Evolutionary conservation across 2,888 invertebrate genomes (phyloP).

Genomic region (Dolichopus griseipennis): DNA sequence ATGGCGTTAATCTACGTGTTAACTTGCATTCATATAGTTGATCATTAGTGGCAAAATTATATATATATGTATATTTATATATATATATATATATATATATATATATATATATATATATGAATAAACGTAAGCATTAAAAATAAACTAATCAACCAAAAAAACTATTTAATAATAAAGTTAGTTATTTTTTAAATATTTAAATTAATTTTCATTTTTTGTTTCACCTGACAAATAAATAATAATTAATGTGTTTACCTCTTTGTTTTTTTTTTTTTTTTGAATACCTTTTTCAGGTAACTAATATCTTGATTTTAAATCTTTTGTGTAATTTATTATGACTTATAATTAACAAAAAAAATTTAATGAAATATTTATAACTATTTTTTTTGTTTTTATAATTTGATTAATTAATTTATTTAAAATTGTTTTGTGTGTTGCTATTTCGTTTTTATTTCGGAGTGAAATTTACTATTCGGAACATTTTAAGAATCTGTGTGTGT

Average conservation of each 20-base stretch:
- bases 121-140: no score
- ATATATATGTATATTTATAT: no score
- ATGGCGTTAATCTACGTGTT: constrained; percentile 5
- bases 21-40: not conserved
- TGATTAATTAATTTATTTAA: constrained; percentile 6
- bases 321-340: constrained; percentile 3
- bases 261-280: no score
- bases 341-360: not conserved
- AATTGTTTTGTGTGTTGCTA: not conserved
- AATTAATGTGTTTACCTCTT: not conserved
- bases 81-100: no score
- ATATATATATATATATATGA: no score
- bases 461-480: not conserved
- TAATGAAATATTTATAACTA: not conserved
- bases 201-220: not conserved
- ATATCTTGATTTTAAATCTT: not conserved
- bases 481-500: not conserved
- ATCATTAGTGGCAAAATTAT: not conserved
- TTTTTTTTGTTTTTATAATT: not conserved
- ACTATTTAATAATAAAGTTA: no score
- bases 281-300: not conserved
- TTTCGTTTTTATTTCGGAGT: not conserved
- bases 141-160: no score
- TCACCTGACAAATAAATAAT: constrained; percentile 4
- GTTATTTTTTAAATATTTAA: not conserved